Evolutionary conservation across 1,140 invertebrate genomes (phyloP), one percentile per base, ranked within the genome.

Genomic region (Kradibia gibbosae): DNA sequence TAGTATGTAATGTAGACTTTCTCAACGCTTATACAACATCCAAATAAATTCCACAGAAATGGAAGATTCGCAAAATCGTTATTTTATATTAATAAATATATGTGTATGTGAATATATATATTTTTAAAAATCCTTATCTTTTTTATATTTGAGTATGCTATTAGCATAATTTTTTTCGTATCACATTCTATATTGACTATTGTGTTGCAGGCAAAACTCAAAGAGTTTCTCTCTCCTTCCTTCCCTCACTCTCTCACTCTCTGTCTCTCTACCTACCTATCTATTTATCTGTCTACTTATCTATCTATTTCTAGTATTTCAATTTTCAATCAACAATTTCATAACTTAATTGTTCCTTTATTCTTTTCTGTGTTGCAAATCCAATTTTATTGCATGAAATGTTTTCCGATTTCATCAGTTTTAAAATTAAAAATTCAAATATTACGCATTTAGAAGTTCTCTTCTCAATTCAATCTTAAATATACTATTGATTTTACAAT

Each of bases 181-280:
- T 91, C 90, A 91, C 90, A 91, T 91, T 85, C 90, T 91, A 91
- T 91, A 91, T 91, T 91, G 90, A 91, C 90, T 91, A 91, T 91
- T 89, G 85, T 87, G 85, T 89, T 88, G 71, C 86, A 84, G 87
- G 88, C 89, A 85, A 85, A 86, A 88, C 84, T 87, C 71, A 80
- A 82, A 83, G 85, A 78, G 86, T 89, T 85, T 84, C 81, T 88
- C 84, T 78, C 57, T 60, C 53, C 10, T n/a, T 11, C 57, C 11
- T 22, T 28, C 57, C n/a, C 25, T 11, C 25, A n/a, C 25, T 60
- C 57, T 28, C 25, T 28, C 57, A 10, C 57, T 28, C 31, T 65
- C 60, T 65, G 31, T 65, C 60, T 65, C 60, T 65, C 60, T 65
- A 28, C 36, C 31, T 36, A 34, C 39, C 34, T 39, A 4, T 67